Conservation (phyloP, 2,888 invertebrate genomes). For the Belgica antarctica region DNA sequence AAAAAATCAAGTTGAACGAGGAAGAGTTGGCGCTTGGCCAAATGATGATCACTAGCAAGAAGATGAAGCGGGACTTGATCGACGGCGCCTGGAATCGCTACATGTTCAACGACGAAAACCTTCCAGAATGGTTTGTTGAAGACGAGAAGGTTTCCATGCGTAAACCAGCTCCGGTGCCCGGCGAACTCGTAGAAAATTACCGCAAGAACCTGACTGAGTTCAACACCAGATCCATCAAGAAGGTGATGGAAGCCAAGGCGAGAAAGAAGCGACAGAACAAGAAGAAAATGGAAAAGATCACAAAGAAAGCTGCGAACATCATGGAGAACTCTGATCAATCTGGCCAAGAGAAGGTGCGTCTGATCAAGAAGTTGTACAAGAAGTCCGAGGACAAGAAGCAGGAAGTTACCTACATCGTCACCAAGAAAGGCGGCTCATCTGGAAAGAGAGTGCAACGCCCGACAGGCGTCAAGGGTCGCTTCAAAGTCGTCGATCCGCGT, state of each 20-base stretch:
- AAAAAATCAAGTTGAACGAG: slow-evolving; percentile 72
- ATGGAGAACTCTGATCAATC: slow-evolving; percentile 86
- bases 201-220: slow-evolving; percentile 78
- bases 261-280: slow-evolving; percentile 90
- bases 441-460: slow-evolving; percentile 77
- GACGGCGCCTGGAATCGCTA: slow-evolving; percentile 93
- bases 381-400: slow-evolving; percentile 84
- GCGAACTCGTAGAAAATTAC: slow-evolving; percentile 82
- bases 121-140: slow-evolving; percentile 94
- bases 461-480: slow-evolving; percentile 84
- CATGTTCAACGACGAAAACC: slow-evolving; percentile 82
- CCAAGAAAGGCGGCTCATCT: slow-evolving; percentile 76
- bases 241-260: slow-evolving; percentile 96
- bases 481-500: slow-evolving; percentile 91
- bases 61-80: slow-evolving; percentile 82
- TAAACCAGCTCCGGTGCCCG: slow-evolving; percentile 79
- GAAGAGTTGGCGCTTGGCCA: slow-evolving; percentile 91
- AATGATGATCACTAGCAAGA: slow-evolving; percentile 85
- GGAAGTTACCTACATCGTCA: slow-evolving; percentile 89
- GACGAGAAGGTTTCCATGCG: slow-evolving; percentile 91
- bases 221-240: slow-evolving; percentile 94
- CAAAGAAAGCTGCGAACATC: slow-evolving; percentile 92
- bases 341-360: slow-evolving; percentile 89
- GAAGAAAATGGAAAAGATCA: slow-evolving; percentile 84
- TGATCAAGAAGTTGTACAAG: slow-evolving; percentile 89